Conservation (phyloP, 2,797 vertebrate species). For the Danio aesculapii region DNA sequence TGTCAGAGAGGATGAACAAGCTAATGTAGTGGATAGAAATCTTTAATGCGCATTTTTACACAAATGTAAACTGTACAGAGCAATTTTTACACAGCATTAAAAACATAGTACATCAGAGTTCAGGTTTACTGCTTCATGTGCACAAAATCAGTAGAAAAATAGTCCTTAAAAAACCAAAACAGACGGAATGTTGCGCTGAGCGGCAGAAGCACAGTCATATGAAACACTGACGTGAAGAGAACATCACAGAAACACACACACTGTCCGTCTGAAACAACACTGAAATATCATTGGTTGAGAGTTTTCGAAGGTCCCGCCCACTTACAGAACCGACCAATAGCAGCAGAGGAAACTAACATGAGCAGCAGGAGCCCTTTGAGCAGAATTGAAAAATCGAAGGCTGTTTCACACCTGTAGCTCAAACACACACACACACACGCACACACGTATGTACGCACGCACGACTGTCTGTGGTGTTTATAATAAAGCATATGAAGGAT, state of each 20-base stretch:
- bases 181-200: conserved; percentile 78
- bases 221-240: background rate
- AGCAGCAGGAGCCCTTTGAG: conserved; percentile 33
- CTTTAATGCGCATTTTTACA: conserved; percentile 41
- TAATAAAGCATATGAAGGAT: too few relatives aligned
- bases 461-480: background rate
- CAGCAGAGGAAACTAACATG: conserved; percentile 19
- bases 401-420: background rate
- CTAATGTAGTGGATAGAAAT: conserved; percentile 36
- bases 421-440: background rate
- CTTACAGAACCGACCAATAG: conserved; percentile 22
- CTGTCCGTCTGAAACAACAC: background rate
- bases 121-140: conserved; percentile 59
- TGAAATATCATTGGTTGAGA: conserved; percentile 7
- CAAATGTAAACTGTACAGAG: conserved; percentile 17
- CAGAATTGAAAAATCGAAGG: background rate
- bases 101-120: conserved; percentile 38
- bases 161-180: conserved; percentile 83
- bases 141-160: conserved; percentile 88
- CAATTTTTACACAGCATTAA: conserved; percentile 26
- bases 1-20: too few relatives aligned
- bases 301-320: background rate
- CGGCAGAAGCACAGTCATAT: conserved; percentile 21
- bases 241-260: background rate
- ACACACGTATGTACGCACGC: background rate